These are phyloP conservation scores for Linhomoeus sp. DNA, from an alignment of 2,888 invertebrate genomes.

Conservation along the genomic window DNA sequence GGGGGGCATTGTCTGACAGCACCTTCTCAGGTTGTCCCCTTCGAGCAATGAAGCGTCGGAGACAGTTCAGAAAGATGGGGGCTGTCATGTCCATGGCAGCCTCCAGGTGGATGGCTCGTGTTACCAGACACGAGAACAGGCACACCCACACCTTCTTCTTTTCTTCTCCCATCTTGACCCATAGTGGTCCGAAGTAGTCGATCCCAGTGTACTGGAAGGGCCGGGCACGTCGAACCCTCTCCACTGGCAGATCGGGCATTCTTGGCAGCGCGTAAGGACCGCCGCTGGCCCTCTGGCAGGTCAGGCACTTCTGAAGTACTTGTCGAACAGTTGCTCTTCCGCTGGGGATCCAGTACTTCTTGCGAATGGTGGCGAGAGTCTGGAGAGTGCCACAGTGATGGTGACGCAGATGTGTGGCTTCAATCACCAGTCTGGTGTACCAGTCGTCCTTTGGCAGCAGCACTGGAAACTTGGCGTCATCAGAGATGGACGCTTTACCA, in stretches of 20 bases:
- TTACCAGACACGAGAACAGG: conserved; percentile 27
- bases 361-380: not conserved
- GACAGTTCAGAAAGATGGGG: conserved; percentile 15
- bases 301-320: not conserved
- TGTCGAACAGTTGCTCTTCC: not conserved
- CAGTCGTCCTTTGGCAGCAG: not conserved
- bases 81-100: conserved; percentile 16
- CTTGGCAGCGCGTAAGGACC: not conserved
- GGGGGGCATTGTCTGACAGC: conserved; percentile 26
- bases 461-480: not conserved
- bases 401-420: too few relatives aligned
- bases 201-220: not conserved
- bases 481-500: not conserved
- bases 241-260: not conserved
- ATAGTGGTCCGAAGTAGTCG: not conserved
- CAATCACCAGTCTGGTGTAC: not conserved
- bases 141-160: conserved; percentile 17
- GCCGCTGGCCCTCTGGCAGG: not conserved
- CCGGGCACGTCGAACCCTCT: not conserved
- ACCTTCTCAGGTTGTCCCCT: conserved; percentile 16
- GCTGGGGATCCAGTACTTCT: not conserved
- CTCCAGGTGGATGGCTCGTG: conserved; percentile 26
- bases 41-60: conserved; percentile 22
- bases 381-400: not conserved
- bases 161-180: conserved; percentile 12